Percentiles rank a stretch among this genome's conserved stretches.
Evolutionary conservation across 2,113 vertebrate species (phyloP).

Genomic region (Myrmophylax atrothorax): DNA sequence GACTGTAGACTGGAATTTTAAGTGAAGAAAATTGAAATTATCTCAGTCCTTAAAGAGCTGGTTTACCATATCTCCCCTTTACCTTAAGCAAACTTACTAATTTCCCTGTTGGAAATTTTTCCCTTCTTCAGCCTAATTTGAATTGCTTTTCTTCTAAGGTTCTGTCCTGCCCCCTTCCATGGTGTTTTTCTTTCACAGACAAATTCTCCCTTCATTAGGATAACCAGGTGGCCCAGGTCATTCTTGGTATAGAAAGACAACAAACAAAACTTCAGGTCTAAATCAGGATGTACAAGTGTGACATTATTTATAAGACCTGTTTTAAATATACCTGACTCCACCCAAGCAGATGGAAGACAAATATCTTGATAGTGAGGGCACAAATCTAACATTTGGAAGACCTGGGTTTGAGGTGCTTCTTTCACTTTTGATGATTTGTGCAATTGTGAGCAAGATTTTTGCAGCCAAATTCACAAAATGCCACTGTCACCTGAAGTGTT

Average conservation of each 20-base stretch:
- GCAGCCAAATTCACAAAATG: neutral
- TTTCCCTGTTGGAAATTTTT: neutral
- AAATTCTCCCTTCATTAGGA: neutral
- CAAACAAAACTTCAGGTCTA: neutral
- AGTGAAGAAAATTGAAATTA: slow-evolving; percentile 15
- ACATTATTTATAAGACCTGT: neutral
- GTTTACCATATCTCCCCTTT: neutral
- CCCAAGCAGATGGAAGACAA: neutral
- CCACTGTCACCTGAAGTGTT: neutral
- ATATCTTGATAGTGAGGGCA: neutral
- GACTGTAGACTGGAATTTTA: neutral
- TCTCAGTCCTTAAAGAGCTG: neutral
- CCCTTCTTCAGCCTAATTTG: neutral
- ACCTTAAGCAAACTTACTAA: neutral
- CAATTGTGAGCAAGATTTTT: neutral
- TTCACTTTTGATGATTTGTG: neutral
- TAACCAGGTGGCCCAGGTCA: neutral
- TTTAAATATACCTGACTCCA: fast-evolving
- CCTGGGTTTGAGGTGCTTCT: neutral
- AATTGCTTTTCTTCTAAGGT: neutral
- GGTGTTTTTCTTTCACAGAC: neutral
- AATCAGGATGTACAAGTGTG: neutral
- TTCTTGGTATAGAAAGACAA: neutral
- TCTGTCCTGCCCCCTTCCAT: neutral
- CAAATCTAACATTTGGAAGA: neutral